Evolutionary conservation across 2,888 invertebrate genomes (phyloP).

Genomic region (Cephus nigrinus): DNA sequence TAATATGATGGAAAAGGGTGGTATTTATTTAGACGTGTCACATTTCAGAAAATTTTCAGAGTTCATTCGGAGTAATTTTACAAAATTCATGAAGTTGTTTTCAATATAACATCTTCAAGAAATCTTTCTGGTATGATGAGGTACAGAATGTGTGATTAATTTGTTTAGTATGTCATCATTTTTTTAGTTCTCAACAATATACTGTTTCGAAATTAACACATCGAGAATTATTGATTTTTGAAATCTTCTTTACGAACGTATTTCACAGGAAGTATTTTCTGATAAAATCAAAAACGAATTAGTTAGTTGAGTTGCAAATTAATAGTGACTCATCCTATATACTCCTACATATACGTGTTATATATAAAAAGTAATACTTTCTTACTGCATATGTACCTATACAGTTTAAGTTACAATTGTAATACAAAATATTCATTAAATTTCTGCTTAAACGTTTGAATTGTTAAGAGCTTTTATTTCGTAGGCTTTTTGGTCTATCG

Average conservation of each 20-base stretch:
- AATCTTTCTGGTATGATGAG: too few species aligned
- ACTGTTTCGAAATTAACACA: too few species aligned
- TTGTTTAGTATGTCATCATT: too few species aligned
- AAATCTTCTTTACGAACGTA: not conserved
- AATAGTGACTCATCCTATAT: not conserved
- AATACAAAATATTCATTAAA: not conserved
- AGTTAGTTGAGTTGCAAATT: not conserved
- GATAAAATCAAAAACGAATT: not conserved
- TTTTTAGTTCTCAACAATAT: too few species aligned
- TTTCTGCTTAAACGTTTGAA: not conserved
- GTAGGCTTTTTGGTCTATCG: not conserved
- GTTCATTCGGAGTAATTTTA: too few species aligned
- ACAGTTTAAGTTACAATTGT: too few species aligned
- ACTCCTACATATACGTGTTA: not conserved
- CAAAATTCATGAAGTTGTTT: too few species aligned
- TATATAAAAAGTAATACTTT: not conserved
- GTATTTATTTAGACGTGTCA: too few species aligned
- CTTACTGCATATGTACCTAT: not conserved
- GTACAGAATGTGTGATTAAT: too few species aligned
- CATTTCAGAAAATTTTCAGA: too few species aligned
- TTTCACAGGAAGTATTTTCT: not conserved
- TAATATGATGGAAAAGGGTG: too few species aligned
- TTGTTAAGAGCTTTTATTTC: not conserved
- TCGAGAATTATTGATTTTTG: not conserved
- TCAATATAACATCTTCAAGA: too few species aligned